phyloP scores from a whole-genome alignment of 1,140 invertebrate genomes.

The Hyphantria cunea region DNA sequence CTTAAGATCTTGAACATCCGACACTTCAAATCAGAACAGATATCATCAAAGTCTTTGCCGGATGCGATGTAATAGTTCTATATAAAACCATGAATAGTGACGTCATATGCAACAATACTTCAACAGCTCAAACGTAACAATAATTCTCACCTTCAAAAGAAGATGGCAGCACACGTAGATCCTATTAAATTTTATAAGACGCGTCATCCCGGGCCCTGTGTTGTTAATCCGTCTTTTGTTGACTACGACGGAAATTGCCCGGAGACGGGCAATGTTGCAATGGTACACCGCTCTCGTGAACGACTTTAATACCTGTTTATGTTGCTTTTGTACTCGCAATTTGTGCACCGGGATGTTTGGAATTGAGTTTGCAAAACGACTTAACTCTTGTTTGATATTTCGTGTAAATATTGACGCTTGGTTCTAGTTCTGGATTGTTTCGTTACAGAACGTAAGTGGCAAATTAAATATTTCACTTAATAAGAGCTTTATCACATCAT shows the following conservation, averaged over 20 bases:
- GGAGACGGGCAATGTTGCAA: constrained; percentile 34
- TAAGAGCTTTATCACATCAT: no score
- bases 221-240: constrained; percentile 67
- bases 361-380: constrained; percentile 3
- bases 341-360: constrained; percentile 1
- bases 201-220: constrained; percentile 41
- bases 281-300: constrained; percentile 14
- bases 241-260: constrained; percentile 43
- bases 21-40: no score
- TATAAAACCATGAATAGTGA: no score
- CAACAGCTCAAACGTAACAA: no score
- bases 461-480: no score
- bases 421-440: not conserved
- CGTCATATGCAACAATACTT: no score
- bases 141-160: not conserved
- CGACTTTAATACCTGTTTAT: constrained; percentile 25
- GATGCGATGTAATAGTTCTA: no score
- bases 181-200: constrained; percentile 58
- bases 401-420: not conserved
- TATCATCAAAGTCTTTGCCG: no score
- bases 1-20: no score
- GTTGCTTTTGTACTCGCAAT: constrained; percentile 11
- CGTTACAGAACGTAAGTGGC: not conserved
- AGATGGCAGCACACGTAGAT: constrained; percentile 2
- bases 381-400: not conserved